Evolutionary conservation across 2,888 invertebrate genomes (phyloP).

Genomic region (Drosophila mimetica): DNA sequence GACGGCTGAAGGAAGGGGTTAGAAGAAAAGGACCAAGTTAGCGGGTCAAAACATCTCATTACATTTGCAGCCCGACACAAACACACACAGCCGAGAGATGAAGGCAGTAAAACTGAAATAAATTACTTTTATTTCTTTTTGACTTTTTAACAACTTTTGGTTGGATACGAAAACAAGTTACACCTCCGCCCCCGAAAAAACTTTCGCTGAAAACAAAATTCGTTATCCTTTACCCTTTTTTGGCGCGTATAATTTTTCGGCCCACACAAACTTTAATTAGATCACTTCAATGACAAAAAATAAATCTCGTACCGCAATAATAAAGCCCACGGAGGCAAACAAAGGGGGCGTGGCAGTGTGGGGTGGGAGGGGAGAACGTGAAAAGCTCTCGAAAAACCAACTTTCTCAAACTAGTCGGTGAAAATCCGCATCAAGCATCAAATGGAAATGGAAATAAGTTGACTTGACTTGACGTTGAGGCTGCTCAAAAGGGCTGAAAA

Average conservation of each 20-base stretch:
- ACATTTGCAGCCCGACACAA: constrained; percentile 47
- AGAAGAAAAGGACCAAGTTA: constrained; percentile 47
- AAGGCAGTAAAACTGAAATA: constrained; percentile 66
- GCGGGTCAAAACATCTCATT: constrained; percentile 71
- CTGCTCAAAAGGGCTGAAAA: constrained; percentile 13
- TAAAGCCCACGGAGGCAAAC: constrained; percentile 59
- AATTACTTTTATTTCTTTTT: constrained; percentile 59
- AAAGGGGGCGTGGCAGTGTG: constrained; percentile 29
- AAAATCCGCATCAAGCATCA: constrained; percentile 61
- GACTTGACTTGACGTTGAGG: constrained; percentile 59
- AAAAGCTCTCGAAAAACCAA: constrained; percentile 65
- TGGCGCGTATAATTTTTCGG: constrained; percentile 52
- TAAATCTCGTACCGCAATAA: constrained; percentile 75
- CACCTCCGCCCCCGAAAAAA: constrained; percentile 46
- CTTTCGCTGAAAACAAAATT: constrained; percentile 47
- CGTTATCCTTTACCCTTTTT: constrained; percentile 30
- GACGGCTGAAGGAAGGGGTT: constrained; percentile 33
- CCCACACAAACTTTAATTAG: constrained; percentile 71
- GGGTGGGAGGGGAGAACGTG: constrained; percentile 9
- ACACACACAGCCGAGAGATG: constrained; percentile 36
- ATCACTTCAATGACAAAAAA: constrained; percentile 72
- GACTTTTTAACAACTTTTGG: constrained; percentile 51
- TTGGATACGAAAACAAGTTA: constrained; percentile 61
- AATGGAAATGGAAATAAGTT: constrained; percentile 76
- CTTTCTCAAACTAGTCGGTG: constrained; percentile 60